Evolutionary conservation across 1,140 invertebrate genomes (phyloP).

Genomic region (Plodia interpunctella): DNA sequence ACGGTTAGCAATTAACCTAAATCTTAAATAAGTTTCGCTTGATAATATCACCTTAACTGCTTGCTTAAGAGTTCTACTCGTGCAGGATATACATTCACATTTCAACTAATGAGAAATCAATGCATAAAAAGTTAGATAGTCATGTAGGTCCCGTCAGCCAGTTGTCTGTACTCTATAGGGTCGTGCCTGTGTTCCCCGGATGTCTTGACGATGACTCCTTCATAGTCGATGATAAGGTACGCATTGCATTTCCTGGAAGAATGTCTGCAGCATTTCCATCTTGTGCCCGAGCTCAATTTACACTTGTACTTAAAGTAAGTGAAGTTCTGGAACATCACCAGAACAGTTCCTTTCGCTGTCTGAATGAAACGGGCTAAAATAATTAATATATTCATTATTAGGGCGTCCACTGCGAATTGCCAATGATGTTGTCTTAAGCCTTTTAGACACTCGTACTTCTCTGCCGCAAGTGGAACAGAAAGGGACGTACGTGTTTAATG

Average conservation of each 20-base stretch:
- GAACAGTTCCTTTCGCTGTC: background rate
- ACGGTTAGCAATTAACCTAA: no score
- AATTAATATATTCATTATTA: background rate
- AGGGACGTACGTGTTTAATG: no score
- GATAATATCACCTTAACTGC: no score
- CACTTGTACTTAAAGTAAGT: background rate
- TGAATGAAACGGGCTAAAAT: background rate
- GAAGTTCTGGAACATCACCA: background rate
- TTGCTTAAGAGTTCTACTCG: no score
- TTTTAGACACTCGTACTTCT: no score
- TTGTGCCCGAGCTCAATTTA: background rate
- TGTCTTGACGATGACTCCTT: slow-evolving; percentile 17
- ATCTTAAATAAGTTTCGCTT: no score
- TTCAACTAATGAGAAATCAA: no score
- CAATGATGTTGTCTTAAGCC: no score
- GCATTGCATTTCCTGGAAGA: slow-evolving; percentile 18
- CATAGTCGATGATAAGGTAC: slow-evolving; percentile 17
- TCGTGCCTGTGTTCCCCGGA: slow-evolving; percentile 25
- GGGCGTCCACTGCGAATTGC: no score
- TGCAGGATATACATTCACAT: no score
- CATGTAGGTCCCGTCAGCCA: slow-evolving; percentile 14
- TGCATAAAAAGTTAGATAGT: background rate
- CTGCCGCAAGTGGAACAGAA: no score
- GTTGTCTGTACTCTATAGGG: slow-evolving; percentile 16
- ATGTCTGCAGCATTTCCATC: slow-evolving; percentile 19